Conservation (phyloP, 2,113 vertebrate genomes). For the Neoarius graeffei region DNA sequence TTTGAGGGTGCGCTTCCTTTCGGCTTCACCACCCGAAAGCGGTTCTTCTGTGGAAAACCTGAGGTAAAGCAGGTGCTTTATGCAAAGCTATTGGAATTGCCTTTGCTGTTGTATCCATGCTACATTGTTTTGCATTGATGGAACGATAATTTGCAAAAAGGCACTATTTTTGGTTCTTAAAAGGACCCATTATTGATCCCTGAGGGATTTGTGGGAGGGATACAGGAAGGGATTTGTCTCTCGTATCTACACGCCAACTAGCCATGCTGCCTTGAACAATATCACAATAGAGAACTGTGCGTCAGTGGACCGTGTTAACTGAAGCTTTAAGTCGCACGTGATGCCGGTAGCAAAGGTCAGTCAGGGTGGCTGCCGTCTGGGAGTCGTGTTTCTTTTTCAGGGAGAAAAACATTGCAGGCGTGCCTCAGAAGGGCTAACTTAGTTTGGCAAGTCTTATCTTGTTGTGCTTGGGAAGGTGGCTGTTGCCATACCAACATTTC, state of each 20-base stretch:
- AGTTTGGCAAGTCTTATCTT: constrained; percentile 22
- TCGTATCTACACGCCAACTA: constrained; percentile 19
- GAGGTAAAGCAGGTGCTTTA: not conserved
- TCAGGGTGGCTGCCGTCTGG: constrained; percentile 12
- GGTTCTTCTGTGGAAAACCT: constrained; percentile 7
- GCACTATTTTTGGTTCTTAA: constrained; percentile 27
- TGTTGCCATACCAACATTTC: constrained; percentile 35
- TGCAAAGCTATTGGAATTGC: not conserved
- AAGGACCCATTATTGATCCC: constrained; percentile 20
- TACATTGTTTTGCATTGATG: constrained; percentile 33
- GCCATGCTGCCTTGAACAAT: constrained; percentile 50
- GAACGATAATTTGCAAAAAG: not conserved
- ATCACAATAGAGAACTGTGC: constrained; percentile 49
- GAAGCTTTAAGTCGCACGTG: constrained; percentile 11
- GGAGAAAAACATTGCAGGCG: constrained; percentile 35
- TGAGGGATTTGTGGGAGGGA: constrained; percentile 35
- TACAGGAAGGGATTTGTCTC: constrained; percentile 46
- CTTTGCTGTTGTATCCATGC: not conserved
- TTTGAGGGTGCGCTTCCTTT: not conserved
- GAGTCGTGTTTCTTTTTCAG: constrained; percentile 37
- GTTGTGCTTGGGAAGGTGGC: not conserved
- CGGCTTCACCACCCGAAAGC: not conserved
- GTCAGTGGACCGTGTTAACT: constrained; percentile 27
- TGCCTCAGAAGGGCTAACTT: constrained; percentile 17
- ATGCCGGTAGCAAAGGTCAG: constrained; percentile 36